Evolutionary conservation across 2,113 vertebrate species (phyloP).

Genomic region (Elanus axillaris): DNA sequence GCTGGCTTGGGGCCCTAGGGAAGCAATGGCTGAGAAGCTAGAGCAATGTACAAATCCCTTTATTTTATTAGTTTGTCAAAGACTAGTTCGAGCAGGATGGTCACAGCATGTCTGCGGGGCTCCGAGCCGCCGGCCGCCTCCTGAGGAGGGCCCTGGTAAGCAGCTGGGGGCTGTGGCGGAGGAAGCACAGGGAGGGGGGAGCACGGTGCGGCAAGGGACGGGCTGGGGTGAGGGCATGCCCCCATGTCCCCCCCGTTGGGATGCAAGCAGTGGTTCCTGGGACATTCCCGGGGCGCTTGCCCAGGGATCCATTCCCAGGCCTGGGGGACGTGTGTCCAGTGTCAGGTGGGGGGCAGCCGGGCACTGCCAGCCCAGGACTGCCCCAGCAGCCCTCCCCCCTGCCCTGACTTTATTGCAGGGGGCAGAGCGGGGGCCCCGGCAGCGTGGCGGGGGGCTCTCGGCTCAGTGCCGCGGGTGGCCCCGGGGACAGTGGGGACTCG

Average conservation of each 20-base stretch:
- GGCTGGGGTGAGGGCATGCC: background rate
- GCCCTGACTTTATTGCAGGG: constrained; percentile 39
- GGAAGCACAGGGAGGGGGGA: background rate
- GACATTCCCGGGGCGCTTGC: background rate
- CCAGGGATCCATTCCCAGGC: background rate
- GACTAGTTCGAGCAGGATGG: constrained; percentile 71
- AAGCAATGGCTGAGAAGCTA: background rate
- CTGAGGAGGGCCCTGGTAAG: background rate
- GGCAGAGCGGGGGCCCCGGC: background rate
- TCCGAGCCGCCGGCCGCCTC: background rate
- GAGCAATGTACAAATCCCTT: constrained; percentile 71
- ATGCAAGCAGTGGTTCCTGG: constrained; percentile 2
- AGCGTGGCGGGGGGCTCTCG: background rate
- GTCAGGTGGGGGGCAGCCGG: background rate
- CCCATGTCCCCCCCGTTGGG: rapidly evolving
- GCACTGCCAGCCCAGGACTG: background rate
- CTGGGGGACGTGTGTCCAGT: background rate
- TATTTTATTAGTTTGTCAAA: constrained; percentile 68
- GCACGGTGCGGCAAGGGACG: background rate
- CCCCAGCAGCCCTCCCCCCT: background rate
- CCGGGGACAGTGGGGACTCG: background rate
- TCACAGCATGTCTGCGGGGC: constrained; percentile 65
- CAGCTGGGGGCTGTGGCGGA: background rate
- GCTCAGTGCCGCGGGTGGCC: background rate
- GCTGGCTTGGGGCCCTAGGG: background rate